A percentile compares a stretch with the other conserved stretches of the same genome.
Conservation (phyloP, 2,888 invertebrate species). For the Opisthograptis luteolata region DNA sequence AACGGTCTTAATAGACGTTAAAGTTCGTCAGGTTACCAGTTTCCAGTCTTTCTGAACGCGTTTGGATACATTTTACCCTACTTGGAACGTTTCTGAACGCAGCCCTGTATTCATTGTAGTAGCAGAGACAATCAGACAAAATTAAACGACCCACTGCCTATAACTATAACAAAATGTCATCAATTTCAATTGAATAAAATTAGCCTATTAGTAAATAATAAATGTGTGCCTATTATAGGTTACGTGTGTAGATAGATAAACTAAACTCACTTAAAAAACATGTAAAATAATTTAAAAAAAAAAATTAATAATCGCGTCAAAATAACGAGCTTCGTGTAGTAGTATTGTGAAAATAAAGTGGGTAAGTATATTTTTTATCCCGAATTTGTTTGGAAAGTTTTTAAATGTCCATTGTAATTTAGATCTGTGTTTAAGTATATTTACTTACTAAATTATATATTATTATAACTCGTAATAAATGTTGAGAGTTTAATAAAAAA, state of each 20-base stretch:
- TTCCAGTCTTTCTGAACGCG: too few relatives aligned
- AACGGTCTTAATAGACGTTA: too few relatives aligned
- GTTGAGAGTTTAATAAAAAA: too few relatives aligned
- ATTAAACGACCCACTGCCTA: conserved; percentile 21
- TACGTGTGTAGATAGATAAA: conserved; percentile 69
- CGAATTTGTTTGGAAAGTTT: conserved; percentile 18
- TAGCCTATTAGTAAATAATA: conserved; percentile 42
- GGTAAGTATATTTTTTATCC: conserved; percentile 36
- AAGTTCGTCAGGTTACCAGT: too few relatives aligned
- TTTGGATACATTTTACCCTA: too few relatives aligned
- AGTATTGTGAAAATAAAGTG: conserved; percentile 46
- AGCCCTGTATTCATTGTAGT: too few relatives aligned
- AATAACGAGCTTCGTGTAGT: conserved; percentile 71
- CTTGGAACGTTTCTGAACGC: too few relatives aligned
- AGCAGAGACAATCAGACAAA: too few relatives aligned
- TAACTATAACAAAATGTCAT: conserved; percentile 16
- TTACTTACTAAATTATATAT: background rate
- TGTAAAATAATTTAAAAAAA: conserved; percentile 56
- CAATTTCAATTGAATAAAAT: conserved; percentile 27
- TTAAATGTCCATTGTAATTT: conserved; percentile 32
- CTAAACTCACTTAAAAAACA: conserved; percentile 52
- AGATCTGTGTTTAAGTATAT: conserved; percentile 12
- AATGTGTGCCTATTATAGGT: conserved; percentile 77
- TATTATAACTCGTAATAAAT: background rate
- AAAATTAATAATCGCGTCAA: conserved; percentile 57